These are phyloP conservation scores for Sitta carolinensis DNA, from an alignment of 2,797 vertebrate genomes.

Conservation along the genomic window DNA sequence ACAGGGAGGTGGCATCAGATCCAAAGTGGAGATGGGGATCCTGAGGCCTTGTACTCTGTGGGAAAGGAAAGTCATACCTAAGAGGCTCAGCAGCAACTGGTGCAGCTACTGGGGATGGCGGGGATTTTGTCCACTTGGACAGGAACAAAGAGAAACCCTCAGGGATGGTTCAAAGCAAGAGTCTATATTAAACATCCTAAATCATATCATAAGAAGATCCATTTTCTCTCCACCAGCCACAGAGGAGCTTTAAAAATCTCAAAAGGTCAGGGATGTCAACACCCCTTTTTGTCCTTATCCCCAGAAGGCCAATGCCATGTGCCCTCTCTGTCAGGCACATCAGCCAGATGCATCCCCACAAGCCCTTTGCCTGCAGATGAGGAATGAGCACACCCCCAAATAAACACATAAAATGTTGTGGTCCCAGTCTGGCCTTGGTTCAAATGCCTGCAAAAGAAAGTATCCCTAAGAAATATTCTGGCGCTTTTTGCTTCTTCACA, in stretches of 20 bases:
- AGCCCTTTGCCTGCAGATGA: background rate
- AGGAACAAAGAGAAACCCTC: background rate
- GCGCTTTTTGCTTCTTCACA: background rate
- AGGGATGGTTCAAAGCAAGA: background rate
- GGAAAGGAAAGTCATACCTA: background rate
- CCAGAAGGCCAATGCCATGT: background rate
- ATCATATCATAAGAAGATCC: background rate
- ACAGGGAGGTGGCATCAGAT: background rate
- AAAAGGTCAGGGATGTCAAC: background rate
- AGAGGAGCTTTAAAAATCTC: background rate
- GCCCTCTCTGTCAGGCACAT: background rate
- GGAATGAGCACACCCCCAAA: rapidly evolving
- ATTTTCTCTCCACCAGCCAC: background rate
- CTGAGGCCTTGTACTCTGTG: rapidly evolving
- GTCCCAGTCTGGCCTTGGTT: background rate
- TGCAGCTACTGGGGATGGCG: background rate
- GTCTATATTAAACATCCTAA: background rate
- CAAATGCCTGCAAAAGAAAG: background rate
- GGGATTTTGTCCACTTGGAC: background rate
- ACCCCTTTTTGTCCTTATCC: background rate
- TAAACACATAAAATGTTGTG: background rate
- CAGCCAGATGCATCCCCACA: background rate
- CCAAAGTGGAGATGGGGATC: background rate
- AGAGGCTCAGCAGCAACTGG: background rate
- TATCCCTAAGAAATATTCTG: background rate